A percentile compares a stretch with the other conserved stretches of the same genome.
Evolutionary conservation across 2,888 invertebrate genomes (phyloP).

Genomic region (Patella ulyssiponensis): DNA sequence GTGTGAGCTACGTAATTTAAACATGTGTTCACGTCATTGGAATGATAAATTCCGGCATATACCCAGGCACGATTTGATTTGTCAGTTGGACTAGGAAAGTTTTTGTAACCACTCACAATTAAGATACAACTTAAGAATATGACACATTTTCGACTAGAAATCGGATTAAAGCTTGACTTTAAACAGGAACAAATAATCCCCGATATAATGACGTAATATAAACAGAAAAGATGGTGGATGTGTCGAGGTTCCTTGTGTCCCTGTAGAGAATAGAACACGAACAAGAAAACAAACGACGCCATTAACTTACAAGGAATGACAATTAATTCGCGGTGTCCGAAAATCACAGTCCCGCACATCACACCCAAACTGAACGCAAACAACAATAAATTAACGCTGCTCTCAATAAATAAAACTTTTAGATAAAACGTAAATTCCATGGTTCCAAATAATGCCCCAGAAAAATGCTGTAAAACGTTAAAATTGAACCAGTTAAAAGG

Average conservation of each 20-base stretch:
- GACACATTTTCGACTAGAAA: not conserved
- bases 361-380: not conserved
- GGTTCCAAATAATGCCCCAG: conserved; percentile 44
- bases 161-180: not conserved
- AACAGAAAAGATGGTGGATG: not conserved
- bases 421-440: conserved; percentile 32
- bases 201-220: not conserved
- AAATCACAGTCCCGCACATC: not conserved
- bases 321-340: not conserved
- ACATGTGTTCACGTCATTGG: conserved; percentile 48
- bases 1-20: conserved; percentile 50
- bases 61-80: conserved; percentile 40
- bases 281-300: conserved; percentile 30
- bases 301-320: not conserved
- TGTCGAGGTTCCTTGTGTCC: conserved; percentile 55
- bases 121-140: not conserved
- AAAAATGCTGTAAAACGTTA: conserved; percentile 49
- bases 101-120: not conserved
- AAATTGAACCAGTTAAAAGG: conserved; percentile 62
- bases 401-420: conserved; percentile 31
- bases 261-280: conserved; percentile 48
- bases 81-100: conserved; percentile 28
- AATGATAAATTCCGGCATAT: conserved; percentile 34
- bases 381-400: conserved; percentile 20
- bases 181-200: not conserved